Conservation (phyloP, 35 echinoderm and acorn worm genomes). For the Hemicentrotus pulcherrimus region DNA sequence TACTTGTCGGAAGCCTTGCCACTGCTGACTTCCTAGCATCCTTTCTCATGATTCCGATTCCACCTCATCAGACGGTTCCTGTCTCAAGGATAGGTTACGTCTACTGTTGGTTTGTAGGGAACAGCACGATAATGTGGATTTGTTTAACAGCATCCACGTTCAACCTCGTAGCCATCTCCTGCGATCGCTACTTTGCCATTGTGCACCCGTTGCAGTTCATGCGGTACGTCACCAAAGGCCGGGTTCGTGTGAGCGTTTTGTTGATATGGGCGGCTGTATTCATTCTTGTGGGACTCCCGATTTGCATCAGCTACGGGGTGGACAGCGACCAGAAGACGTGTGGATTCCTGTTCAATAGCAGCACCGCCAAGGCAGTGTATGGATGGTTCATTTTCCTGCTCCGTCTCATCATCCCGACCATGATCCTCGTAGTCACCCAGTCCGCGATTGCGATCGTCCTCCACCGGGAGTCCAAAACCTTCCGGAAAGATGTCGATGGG, state of each 20-base stretch:
- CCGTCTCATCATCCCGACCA: conserved; percentile 62
- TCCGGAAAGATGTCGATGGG: not conserved
- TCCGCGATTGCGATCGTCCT: conserved; percentile 34
- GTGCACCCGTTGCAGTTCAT: conserved; percentile 60
- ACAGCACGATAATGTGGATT: conserved; percentile 62
- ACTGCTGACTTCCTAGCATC: not conserved
- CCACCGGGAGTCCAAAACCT: conserved; percentile 40
- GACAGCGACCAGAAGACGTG: not conserved
- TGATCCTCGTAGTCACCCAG: conserved; percentile 66
- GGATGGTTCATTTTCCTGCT: conserved; percentile 62
- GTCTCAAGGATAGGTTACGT: conserved; percentile 44
- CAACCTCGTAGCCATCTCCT: conserved; percentile 61
- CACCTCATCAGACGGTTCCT: not conserved
- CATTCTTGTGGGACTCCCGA: not conserved
- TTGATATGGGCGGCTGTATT: conserved; percentile 47
- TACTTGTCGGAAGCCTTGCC: not conserved
- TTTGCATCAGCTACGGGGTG: conserved; percentile 36
- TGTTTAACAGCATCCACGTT: conserved; percentile 59
- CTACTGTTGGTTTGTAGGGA: conserved; percentile 70
- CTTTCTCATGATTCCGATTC: conserved; percentile 15
- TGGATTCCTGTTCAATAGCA: conserved; percentile 56
- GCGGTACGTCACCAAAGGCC: conserved; percentile 50
- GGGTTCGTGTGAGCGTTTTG: conserved; percentile 18
- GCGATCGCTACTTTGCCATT: conserved; percentile 75
- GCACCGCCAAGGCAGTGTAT: conserved; percentile 26